These are phyloP conservation scores for Drosophila pallidifrons DNA, from an alignment of 1,140 invertebrate genomes.

Conservation along the genomic window DNA sequence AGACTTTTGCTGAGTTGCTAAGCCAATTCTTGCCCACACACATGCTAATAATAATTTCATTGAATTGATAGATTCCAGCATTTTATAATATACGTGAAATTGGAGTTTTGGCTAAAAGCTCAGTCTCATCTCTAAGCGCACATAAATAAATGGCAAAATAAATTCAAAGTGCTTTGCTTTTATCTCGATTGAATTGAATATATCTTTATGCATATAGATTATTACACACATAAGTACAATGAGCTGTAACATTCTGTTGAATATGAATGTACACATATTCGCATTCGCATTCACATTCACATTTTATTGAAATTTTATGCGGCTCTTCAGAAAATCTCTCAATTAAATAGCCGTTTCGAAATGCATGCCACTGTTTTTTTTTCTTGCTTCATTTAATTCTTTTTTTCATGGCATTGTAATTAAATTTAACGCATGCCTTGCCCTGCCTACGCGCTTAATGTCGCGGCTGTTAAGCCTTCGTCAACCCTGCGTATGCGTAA, in stretches of 20 bases:
- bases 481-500: slow-evolving; percentile 66
- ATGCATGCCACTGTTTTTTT: slow-evolving; percentile 26
- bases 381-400: too few relatives aligned
- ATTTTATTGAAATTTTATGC: slow-evolving; percentile 54
- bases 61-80: too few relatives aligned
- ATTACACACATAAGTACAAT: slow-evolving; percentile 13
- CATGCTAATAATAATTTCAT: too few relatives aligned
- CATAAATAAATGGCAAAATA: neutral
- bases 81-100: too few relatives aligned
- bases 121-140: neutral
- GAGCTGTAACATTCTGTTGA: neutral
- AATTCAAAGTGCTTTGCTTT: neutral
- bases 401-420: slow-evolving; percentile 65
- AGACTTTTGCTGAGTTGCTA: neutral
- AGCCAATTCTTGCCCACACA: too few relatives aligned
- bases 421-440: slow-evolving; percentile 60
- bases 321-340: slow-evolving; percentile 40
- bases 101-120: neutral
- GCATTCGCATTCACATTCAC: neutral
- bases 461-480: slow-evolving; percentile 49
- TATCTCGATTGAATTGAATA: slow-evolving; percentile 13
- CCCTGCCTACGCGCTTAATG: slow-evolving; percentile 24
- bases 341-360: slow-evolving; percentile 45
- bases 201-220: neutral
- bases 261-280: neutral